phyloP scores from a whole-genome alignment of 2,113 vertebrate species.

The Hippocampus barbouri region DNA sequence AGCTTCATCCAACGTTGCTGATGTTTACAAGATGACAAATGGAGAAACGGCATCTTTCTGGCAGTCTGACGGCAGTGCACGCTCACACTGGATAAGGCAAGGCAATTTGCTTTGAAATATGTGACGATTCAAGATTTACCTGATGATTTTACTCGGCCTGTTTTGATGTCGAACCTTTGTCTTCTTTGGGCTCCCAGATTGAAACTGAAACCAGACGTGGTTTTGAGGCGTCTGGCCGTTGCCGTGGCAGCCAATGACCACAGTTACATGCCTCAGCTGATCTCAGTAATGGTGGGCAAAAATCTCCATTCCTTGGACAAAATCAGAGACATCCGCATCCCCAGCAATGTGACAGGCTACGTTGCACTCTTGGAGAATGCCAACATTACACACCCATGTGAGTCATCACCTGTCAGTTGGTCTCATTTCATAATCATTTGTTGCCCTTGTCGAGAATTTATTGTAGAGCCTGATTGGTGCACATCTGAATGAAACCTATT shows the following conservation, averaged over 20 bases:
- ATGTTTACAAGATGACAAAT: slow-evolving; percentile 92
- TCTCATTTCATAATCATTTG: neutral
- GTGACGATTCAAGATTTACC: neutral
- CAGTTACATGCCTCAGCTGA: slow-evolving; percentile 98
- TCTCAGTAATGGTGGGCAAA: slow-evolving; percentile 89
- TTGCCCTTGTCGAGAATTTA: neutral
- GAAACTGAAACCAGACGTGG: slow-evolving; percentile 93
- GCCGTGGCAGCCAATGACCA: slow-evolving; percentile 91
- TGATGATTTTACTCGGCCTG: neutral
- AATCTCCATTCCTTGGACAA: slow-evolving; percentile 85
- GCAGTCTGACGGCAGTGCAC: slow-evolving; percentile 95
- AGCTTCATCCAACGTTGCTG: slow-evolving; percentile 86
- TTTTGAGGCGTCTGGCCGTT: slow-evolving; percentile 87
- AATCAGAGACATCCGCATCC: slow-evolving; percentile 92
- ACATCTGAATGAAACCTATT: neutral
- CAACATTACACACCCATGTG: slow-evolving; percentile 92
- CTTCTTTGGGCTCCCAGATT: slow-evolving; percentile 70
- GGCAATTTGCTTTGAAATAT: slow-evolving; percentile 15
- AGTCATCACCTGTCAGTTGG: slow-evolving; percentile 61
- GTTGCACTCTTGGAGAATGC: slow-evolving; percentile 93
- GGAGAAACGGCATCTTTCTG: slow-evolving; percentile 92
- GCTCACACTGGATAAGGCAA: slow-evolving; percentile 95
- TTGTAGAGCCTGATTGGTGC: neutral
- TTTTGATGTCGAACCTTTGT: neutral
- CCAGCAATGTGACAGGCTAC: slow-evolving; percentile 94